These are phyloP conservation scores for Mallotus villosus DNA, from an alignment of 2,797 vertebrate species.

Conservation along the genomic window DNA sequence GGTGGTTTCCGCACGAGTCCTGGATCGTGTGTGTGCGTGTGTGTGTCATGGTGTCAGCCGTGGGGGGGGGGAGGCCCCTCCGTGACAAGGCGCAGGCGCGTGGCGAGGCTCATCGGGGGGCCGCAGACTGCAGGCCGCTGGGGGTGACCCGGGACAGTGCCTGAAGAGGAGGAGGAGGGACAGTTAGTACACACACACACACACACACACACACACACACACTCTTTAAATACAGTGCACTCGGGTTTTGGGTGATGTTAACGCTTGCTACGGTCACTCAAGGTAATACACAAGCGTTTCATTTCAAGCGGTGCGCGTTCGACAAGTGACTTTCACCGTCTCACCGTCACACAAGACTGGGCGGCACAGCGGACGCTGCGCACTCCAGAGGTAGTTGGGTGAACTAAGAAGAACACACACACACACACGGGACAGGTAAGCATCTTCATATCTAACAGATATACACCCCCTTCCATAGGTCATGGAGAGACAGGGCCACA, in stretches of 20 bases:
- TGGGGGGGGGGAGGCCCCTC: constrained; percentile 82
- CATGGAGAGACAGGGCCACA: not conserved
- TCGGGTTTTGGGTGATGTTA: not conserved
- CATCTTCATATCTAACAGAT: not conserved
- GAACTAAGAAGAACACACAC: not conserved
- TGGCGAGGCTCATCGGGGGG: constrained; percentile 87
- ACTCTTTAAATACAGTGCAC: not conserved
- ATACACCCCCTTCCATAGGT: not conserved
- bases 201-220: not conserved
- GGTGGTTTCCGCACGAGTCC: constrained; percentile 15
- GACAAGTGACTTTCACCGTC: no score
- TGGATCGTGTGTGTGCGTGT: constrained; percentile 17
- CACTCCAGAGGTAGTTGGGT: not conserved
- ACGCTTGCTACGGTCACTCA: no score
- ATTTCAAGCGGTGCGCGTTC: no score
- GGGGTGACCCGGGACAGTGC: constrained; percentile 91
- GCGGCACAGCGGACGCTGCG: not conserved
- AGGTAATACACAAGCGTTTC: no score
- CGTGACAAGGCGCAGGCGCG: constrained; percentile 57
- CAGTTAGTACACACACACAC: not conserved
- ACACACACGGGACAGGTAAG: not conserved
- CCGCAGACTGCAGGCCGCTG: constrained; percentile 92
- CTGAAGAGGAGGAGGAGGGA: constrained; percentile 60
- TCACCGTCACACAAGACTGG: no score
- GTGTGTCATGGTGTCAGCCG: constrained; percentile 69